phyloP scores from a whole-genome alignment of 92 coral and sea anemone species.

The Zoanthus sociatus region DNA sequence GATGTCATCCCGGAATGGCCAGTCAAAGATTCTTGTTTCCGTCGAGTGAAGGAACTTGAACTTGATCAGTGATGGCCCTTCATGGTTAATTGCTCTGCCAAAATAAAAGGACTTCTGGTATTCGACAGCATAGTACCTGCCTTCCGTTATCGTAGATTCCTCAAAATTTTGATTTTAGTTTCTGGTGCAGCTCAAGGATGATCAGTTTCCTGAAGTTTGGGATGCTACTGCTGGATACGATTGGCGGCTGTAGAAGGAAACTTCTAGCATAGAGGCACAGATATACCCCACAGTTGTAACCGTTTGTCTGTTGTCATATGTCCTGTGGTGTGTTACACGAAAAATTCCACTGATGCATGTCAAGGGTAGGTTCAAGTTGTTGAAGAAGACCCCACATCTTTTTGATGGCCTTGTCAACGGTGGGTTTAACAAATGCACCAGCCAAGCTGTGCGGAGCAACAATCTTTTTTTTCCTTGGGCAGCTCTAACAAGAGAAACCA shows the following conservation, averaged over 20 bases:
- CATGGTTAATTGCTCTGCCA: conserved; percentile 2
- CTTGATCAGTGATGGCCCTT: conserved; percentile 2
- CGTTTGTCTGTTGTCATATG: conserved; percentile 61
- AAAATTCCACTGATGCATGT: conserved; percentile 46
- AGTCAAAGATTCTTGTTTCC: conserved; percentile 48
- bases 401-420: conserved; percentile 39
- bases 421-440: conserved; percentile 47
- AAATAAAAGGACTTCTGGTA: conserved; percentile 6
- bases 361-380: conserved; percentile 47
- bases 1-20: conserved; percentile 34
- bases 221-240: conserved; percentile 40
- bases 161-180: conserved; percentile 23
- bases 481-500: conserved; percentile 71
- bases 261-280: conserved; percentile 55
- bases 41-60: conserved; percentile 39
- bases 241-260: conserved; percentile 25
- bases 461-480: conserved; percentile 48
- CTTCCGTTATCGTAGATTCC: conserved; percentile 5
- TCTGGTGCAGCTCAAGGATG: conserved; percentile 65
- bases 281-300: conserved; percentile 68
- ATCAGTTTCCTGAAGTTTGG: conserved; percentile 45
- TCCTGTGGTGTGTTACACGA: conserved; percentile 37
- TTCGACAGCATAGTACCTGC: neutral
- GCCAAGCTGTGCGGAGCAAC: conserved; percentile 60
- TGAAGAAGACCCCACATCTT: conserved; percentile 58